Evolutionary conservation across 2,797 vertebrate species (phyloP).

Genomic region (Lacerta viridis): DNA sequence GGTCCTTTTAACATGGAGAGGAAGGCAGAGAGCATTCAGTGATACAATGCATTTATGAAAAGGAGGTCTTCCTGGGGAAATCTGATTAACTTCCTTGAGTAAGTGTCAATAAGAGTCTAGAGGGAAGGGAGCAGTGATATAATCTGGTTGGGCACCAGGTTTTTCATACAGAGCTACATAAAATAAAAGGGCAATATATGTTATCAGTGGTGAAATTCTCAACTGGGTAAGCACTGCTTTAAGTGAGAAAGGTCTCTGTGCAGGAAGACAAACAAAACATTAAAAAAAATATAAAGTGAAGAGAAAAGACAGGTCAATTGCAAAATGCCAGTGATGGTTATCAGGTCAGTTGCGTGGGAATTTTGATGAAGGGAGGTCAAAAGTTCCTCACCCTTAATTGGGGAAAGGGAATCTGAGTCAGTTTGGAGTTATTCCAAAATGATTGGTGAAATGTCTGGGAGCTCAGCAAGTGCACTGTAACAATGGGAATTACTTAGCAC

Average conservation of each 20-base stretch:
- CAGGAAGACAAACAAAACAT: constrained; percentile 8
- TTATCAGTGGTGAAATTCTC: constrained; percentile 33
- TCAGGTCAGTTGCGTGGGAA: neutral
- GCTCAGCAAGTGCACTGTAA: neutral
- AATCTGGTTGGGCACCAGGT: neutral
- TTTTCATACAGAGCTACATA: constrained; percentile 24
- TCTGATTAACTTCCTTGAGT: constrained; percentile 26
- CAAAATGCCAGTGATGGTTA: neutral
- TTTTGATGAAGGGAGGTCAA: constrained; percentile 15
- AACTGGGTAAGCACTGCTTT: constrained; percentile 23
- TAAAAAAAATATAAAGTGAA: constrained; percentile 1
- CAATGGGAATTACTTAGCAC: neutral
- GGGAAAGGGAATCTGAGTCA: neutral
- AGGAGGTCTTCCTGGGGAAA: constrained; percentile 28
- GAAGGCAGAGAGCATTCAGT: constrained; percentile 8
- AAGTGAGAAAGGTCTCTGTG: neutral
- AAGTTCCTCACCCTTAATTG: constrained; percentile 26
- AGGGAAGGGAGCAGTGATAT: neutral
- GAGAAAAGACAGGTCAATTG: constrained; percentile 26
- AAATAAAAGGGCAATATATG: constrained; percentile 15
- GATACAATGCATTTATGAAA: constrained; percentile 26
- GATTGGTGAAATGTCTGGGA: constrained; percentile 6
- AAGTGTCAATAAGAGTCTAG: constrained; percentile 18
- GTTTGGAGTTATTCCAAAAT: neutral
- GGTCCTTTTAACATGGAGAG: neutral